phyloP scores from a whole-genome alignment of 1,140 invertebrate genomes.

The Stegodyphus dumicola region DNA sequence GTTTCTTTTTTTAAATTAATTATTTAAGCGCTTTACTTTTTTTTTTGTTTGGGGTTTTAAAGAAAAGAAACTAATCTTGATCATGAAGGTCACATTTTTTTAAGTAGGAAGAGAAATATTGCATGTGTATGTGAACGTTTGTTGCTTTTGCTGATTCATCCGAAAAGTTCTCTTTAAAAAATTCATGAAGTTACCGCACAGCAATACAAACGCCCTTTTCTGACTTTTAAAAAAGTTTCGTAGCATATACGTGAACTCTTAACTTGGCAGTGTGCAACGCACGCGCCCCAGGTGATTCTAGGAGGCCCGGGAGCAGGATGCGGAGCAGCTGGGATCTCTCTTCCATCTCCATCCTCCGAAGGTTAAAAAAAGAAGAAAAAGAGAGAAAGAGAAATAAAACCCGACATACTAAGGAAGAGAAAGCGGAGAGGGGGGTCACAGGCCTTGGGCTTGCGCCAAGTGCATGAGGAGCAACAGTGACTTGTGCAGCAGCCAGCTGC shows the following conservation, averaged over 20 bases:
- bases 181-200: too few species aligned
- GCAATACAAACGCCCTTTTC: too few species aligned
- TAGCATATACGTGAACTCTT: constrained; percentile 32
- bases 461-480: constrained; percentile 42
- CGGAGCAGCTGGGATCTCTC: constrained; percentile 56
- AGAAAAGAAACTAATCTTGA: too few species aligned
- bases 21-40: too few species aligned
- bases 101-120: too few species aligned
- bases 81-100: too few species aligned
- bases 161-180: too few species aligned
- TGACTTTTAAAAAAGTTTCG: not conserved
- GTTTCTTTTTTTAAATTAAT: too few species aligned
- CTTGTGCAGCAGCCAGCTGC: constrained; percentile 43
- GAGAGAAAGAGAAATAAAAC: constrained; percentile 4
- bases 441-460: constrained; percentile 53
- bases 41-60: too few species aligned
- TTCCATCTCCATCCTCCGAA: constrained; percentile 52
- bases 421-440: constrained; percentile 30
- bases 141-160: too few species aligned
- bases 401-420: constrained; percentile 37
- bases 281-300: constrained; percentile 46
- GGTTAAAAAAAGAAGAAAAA: constrained; percentile 28
- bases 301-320: constrained; percentile 55
- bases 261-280: constrained; percentile 16
- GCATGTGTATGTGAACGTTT: too few species aligned